A percentile compares a stretch with the other conserved stretches of the same genome.
Evolutionary conservation across 2,113 vertebrate species (phyloP).

Genomic region (Centropus bengalensis): DNA sequence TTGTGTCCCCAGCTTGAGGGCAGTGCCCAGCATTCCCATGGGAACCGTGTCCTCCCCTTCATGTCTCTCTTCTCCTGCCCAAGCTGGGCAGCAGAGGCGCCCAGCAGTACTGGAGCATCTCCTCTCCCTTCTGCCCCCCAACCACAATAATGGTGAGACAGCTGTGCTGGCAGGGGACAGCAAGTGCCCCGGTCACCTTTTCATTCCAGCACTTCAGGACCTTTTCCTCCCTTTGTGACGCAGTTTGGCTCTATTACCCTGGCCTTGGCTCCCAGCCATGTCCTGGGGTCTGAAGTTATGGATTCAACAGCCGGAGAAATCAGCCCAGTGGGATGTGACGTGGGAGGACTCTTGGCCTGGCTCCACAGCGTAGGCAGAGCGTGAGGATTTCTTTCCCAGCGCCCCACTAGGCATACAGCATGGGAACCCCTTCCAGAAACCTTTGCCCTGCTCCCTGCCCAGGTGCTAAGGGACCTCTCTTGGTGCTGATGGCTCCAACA

Average conservation of each 20-base stretch:
- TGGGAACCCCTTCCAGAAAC: neutral
- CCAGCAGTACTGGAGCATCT: neutral
- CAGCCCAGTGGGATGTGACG: neutral
- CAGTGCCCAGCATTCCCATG: neutral
- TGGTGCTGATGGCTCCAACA: accelerated
- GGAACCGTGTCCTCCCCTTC: neutral
- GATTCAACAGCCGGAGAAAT: conserved; percentile 59
- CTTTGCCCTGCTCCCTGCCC: neutral
- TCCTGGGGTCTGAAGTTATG: conserved; percentile 59
- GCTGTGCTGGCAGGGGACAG: neutral
- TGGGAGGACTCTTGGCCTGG: conserved; percentile 53
- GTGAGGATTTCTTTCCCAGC: conserved; percentile 32
- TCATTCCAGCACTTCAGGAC: conserved; percentile 38
- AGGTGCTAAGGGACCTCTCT: neutral
- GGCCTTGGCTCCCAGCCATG: conserved; percentile 5
- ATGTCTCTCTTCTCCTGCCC: neutral
- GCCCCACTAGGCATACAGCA: neutral
- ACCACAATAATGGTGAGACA: accelerated
- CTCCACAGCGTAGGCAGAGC: conserved; percentile 55
- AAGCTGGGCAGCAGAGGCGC: neutral
- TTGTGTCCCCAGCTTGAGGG: accelerated
- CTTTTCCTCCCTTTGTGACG: conserved; percentile 69
- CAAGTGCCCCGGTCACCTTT: conserved; percentile 26
- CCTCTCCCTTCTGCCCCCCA: accelerated
- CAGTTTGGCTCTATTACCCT: conserved; percentile 45